These are phyloP conservation scores for Eospalax fontanierii DNA, from an alignment of 2,797 vertebrate genomes.

Conservation along the genomic window DNA sequence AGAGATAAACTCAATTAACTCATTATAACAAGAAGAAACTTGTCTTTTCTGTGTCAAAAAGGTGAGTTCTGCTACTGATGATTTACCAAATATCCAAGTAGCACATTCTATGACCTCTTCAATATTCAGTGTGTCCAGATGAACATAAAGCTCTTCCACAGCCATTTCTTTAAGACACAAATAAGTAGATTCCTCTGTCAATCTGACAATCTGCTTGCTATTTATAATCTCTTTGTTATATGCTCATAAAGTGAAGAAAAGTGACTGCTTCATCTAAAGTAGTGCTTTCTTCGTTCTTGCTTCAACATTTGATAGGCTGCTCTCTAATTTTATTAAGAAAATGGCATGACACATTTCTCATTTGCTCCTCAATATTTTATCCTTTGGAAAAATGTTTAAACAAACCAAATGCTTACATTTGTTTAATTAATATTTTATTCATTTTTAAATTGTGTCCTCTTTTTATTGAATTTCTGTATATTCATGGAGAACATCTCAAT, in stretches of 20 bases:
- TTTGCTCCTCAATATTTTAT: background rate
- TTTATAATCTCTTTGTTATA: background rate
- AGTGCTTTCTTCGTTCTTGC: slow-evolving; percentile 27
- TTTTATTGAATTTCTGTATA: too few relatives aligned
- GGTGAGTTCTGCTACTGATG: background rate
- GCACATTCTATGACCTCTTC: background rate
- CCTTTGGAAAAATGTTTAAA: background rate
- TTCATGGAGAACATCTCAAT: too few relatives aligned
- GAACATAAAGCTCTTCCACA: slow-evolving; percentile 4
- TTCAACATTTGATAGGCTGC: background rate
- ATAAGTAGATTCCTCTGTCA: background rate
- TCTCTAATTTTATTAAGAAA: slow-evolving; percentile 20
- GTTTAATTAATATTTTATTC: too few relatives aligned
- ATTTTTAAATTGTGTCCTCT: too few relatives aligned
- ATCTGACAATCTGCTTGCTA: background rate
- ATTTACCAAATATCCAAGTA: background rate
- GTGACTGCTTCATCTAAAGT: too few relatives aligned
- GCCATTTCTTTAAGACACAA: slow-evolving; percentile 1
- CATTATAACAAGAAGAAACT: background rate
- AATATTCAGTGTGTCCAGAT: background rate
- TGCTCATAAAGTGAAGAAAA: background rate
- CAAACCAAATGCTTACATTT: background rate
- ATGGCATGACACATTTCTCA: background rate
- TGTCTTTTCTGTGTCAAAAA: background rate
- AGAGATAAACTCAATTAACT: background rate